These are phyloP conservation scores for Diplogasteroides magnus DNA, from an alignment of 1,140 invertebrate genomes.

Conservation along the genomic window DNA sequence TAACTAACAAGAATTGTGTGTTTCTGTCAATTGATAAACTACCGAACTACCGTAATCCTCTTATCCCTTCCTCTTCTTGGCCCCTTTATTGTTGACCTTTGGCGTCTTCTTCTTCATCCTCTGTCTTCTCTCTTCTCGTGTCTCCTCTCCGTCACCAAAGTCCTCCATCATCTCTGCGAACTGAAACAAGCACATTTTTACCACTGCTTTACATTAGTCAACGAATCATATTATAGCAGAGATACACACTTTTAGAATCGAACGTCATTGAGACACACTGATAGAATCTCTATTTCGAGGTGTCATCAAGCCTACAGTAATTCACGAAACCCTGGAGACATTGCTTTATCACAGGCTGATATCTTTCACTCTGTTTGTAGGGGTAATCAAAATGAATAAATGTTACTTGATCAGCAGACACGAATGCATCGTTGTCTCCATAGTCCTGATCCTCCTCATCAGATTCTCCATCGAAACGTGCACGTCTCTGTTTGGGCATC, in stretches of 20 bases:
- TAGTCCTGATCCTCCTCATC: conserved; percentile 15
- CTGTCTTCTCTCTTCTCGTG: background rate
- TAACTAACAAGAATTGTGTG: background rate
- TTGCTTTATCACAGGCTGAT: too few species aligned
- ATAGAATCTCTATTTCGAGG: too few species aligned
- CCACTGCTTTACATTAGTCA: background rate
- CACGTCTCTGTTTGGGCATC: too few species aligned
- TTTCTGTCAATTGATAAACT: background rate
- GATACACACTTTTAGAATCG: background rate
- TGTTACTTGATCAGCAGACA: conserved; percentile 20
- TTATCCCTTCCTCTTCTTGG: background rate
- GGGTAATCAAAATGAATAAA: background rate
- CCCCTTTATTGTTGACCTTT: background rate
- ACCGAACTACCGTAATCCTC: background rate
- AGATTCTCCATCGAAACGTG: too few species aligned
- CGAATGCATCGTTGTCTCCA: conserved; percentile 24
- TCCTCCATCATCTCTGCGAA: background rate
- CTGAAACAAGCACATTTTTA: background rate
- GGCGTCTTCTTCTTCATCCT: background rate
- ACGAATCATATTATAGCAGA: background rate
- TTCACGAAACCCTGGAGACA: too few species aligned
- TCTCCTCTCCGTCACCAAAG: background rate
- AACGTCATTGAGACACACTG: too few species aligned
- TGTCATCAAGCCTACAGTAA: too few species aligned
- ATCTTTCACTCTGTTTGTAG: background rate